Conservation (phyloP, 2,888 invertebrate species). For the Dioctria rufipes region DNA sequence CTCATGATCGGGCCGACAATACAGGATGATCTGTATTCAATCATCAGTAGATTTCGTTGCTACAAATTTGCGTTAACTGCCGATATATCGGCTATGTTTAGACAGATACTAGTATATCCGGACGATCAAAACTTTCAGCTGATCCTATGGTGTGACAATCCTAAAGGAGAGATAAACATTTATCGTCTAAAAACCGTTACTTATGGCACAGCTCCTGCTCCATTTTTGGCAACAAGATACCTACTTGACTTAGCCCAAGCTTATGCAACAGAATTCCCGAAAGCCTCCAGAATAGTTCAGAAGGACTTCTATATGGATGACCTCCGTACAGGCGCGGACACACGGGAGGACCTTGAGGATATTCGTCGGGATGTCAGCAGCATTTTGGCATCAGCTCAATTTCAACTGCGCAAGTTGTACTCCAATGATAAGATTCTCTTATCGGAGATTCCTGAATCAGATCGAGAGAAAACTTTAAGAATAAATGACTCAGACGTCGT, state of each 20-base stretch:
- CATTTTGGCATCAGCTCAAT: constrained; percentile 50
- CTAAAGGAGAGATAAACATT: constrained; percentile 49
- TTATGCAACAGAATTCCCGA: constrained; percentile 59
- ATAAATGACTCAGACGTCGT: neutral
- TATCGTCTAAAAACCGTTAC: neutral
- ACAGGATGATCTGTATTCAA: too few relatives aligned
- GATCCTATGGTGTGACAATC: constrained; percentile 65
- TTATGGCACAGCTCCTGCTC: neutral
- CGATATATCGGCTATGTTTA: too few relatives aligned
- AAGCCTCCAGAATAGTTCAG: constrained; percentile 56
- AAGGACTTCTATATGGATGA: constrained; percentile 62
- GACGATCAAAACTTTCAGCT: constrained; percentile 62
- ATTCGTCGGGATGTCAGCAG: constrained; percentile 52
- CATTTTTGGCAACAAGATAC: constrained; percentile 26
- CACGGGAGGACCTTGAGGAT: constrained; percentile 54
- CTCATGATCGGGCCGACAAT: too few relatives aligned
- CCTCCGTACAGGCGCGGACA: constrained; percentile 56
- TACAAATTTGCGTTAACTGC: too few relatives aligned
- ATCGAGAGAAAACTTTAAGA: neutral
- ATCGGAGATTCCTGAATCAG: neutral
- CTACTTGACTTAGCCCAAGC: constrained; percentile 58
- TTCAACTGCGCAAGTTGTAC: constrained; percentile 59
- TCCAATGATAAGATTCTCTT: constrained; percentile 46
- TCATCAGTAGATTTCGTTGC: too few relatives aligned
- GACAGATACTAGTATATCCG: constrained; percentile 59